Conservation (phyloP, 2,888 invertebrate genomes). For the Sinelater perroti region DNA sequence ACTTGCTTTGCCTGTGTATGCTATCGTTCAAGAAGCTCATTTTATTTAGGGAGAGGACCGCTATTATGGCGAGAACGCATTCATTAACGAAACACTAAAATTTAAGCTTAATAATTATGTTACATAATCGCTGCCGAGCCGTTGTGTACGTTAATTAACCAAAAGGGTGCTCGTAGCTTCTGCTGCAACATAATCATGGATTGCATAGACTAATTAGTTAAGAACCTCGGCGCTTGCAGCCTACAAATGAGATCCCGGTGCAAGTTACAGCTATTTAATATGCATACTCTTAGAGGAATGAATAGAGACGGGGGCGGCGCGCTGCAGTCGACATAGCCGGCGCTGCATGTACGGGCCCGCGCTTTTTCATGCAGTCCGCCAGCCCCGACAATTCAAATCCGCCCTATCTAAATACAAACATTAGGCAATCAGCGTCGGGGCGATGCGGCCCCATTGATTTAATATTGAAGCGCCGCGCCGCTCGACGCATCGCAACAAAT, state of each 20-base stretch:
- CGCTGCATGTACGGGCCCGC: neutral
- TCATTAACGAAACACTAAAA: neutral
- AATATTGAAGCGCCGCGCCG: constrained; percentile 8
- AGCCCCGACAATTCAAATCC: neutral
- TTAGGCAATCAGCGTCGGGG: neutral
- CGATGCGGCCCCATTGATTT: constrained; percentile 16
- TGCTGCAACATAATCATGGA: constrained; percentile 11
- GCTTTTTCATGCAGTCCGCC: neutral
- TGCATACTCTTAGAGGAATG: neutral
- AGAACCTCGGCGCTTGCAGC: neutral
- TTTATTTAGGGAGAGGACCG: too few relatives aligned
- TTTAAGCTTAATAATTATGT: constrained; percentile 4
- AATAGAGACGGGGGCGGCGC: too few relatives aligned
- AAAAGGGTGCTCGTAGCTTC: neutral
- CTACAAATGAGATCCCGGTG: neutral
- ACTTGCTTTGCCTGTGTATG: too few relatives aligned
- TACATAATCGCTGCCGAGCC: neutral
- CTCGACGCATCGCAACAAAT: constrained; percentile 21
- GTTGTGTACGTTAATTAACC: neutral
- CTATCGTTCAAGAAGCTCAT: too few relatives aligned
- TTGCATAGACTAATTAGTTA: constrained; percentile 3
- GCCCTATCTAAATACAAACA: constrained; percentile 1
- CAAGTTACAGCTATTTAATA: neutral
- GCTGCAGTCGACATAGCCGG: too few relatives aligned
- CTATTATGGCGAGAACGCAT: too few relatives aligned